phyloP scores from a whole-genome alignment of 2,888 invertebrate genomes.

The Apotomis capreana region DNA sequence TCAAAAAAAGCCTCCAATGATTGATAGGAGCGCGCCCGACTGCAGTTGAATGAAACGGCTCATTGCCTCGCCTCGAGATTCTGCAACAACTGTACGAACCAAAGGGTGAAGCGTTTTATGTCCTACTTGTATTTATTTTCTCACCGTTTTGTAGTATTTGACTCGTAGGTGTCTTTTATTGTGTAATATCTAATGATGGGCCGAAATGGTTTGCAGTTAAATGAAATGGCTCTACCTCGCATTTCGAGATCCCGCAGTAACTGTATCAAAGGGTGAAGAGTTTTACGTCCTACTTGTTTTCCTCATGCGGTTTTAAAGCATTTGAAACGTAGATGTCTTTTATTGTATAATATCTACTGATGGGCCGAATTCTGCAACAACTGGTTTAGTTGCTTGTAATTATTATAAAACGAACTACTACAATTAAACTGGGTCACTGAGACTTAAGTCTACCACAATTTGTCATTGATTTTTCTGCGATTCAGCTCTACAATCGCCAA shows the following conservation, averaged over 20 bases:
- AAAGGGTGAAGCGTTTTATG: conserved; percentile 23
- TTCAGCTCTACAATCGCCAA: too few relatives aligned
- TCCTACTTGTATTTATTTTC: neutral
- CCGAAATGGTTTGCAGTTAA: conserved; percentile 35
- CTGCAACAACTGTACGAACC: conserved; percentile 19
- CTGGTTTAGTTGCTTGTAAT: too few relatives aligned
- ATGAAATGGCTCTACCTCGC: conserved; percentile 59
- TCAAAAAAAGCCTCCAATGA: conserved; percentile 83
- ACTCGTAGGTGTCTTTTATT: neutral
- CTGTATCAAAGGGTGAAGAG: conserved; percentile 22
- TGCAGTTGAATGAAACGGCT: conserved; percentile 74
- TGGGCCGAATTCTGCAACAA: too few relatives aligned
- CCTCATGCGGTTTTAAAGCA: neutral
- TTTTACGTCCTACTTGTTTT: conserved; percentile 5
- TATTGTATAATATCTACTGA: neutral
- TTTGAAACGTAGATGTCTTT: neutral
- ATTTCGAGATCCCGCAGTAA: conserved; percentile 13
- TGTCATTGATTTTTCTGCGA: too few relatives aligned
- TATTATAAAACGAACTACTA: too few relatives aligned
- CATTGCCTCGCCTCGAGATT: conserved; percentile 20
- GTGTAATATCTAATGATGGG: neutral
- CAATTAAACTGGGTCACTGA: too few relatives aligned
- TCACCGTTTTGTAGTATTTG: neutral
- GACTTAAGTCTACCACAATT: too few relatives aligned
- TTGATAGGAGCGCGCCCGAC: conserved; percentile 77